Percentiles rank a stretch among this genome's conserved stretches.
These are phyloP conservation scores for Synanthedon tipuliformis DNA, from an alignment of 2,888 invertebrate genomes.

Conservation along the genomic window DNA sequence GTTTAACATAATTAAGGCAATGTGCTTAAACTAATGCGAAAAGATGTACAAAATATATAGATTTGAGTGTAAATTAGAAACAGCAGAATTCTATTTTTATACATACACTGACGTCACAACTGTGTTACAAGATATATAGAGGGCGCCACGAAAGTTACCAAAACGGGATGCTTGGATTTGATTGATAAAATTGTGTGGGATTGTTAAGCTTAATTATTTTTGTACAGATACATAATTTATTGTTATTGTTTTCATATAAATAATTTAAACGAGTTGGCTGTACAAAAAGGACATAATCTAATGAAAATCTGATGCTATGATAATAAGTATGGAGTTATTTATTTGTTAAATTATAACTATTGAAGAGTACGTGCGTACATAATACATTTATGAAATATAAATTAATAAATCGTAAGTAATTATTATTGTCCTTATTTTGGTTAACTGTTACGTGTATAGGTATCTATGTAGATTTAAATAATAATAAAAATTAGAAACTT, in stretches of 20 bases:
- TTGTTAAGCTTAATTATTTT: slow-evolving; percentile 2
- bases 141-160: neutral
- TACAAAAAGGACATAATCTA: neutral
- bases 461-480: no score
- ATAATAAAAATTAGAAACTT: no score
- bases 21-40: slow-evolving; percentile 5
- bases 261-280: neutral
- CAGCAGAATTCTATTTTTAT: slow-evolving; percentile 4
- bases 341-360: no score
- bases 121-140: neutral
- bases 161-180: neutral
- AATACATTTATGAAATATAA: no score
- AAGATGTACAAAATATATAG: slow-evolving; percentile 5
- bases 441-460: neutral
- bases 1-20: slow-evolving; percentile 3
- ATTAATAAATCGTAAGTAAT: neutral
- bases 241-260: slow-evolving; percentile 1
- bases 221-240: slow-evolving; percentile 1
- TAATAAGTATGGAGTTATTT: neutral
- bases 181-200: slow-evolving; percentile 1
- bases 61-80: slow-evolving; percentile 4
- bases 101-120: neutral
- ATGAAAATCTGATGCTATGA: neutral
- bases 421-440: neutral
- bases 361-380: no score